phyloP scores from a whole-genome alignment of 2,113 vertebrate species.

The Petrocephalus zakoni region DNA sequence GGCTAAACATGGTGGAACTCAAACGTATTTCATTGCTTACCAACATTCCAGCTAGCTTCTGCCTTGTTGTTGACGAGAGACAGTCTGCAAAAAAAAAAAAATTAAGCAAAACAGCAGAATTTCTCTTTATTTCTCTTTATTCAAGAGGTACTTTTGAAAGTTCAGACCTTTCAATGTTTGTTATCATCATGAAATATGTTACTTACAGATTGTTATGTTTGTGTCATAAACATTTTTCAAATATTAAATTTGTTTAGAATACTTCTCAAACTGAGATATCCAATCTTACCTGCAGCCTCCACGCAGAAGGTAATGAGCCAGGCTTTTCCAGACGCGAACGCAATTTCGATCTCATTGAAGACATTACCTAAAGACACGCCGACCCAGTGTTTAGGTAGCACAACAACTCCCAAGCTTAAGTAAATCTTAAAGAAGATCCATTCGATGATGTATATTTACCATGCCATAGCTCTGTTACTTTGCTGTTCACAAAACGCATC shows the following conservation, averaged over 20 bases:
- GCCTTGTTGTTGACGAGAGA: conserved; percentile 75
- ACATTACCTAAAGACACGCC: conserved; percentile 71
- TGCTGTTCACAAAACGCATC: conserved; percentile 83
- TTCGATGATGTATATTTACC: conserved; percentile 58
- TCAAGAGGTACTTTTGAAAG: background rate
- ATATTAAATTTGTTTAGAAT: background rate
- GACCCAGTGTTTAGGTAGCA: background rate
- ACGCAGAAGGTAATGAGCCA: conserved; percentile 93
- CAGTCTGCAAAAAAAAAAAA: conserved; percentile 71
- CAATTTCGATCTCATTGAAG: conserved; percentile 75
- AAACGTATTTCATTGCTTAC: conserved; percentile 59
- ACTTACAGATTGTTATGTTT: background rate
- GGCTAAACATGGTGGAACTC: background rate
- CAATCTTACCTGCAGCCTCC: conserved; percentile 72
- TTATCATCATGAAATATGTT: background rate
- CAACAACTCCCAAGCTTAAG: background rate
- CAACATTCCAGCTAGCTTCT: conserved; percentile 90
- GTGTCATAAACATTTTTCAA: background rate
- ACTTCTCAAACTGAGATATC: background rate
- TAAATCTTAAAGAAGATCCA: background rate
- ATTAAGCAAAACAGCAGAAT: background rate
- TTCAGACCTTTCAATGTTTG: background rate
- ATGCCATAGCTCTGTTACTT: conserved; percentile 81
- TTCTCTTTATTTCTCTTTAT: background rate
- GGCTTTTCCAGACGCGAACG: conserved; percentile 73